Percentiles rank a stretch among this genome's conserved stretches.
Evolutionary conservation across 2,113 vertebrate genomes (phyloP).

Genomic region (Reinhardtius hippoglossoides): DNA sequence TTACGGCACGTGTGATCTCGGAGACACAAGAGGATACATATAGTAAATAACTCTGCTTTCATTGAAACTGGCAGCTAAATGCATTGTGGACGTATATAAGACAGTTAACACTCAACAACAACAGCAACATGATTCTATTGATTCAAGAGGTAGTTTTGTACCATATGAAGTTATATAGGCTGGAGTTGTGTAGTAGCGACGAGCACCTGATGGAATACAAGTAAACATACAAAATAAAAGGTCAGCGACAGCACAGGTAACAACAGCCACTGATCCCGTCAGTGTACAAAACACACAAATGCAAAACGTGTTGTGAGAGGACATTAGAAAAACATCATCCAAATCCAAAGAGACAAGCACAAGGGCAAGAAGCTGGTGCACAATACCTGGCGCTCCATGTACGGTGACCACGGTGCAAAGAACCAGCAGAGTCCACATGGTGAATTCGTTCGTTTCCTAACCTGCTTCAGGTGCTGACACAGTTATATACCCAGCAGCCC

Average conservation of each 20-base stretch:
- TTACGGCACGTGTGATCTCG: conserved; percentile 55
- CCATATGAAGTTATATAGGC: not conserved
- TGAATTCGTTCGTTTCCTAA: conserved; percentile 26
- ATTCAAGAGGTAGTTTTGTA: not conserved
- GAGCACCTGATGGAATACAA: conserved; percentile 29
- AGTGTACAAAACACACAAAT: conserved; percentile 2
- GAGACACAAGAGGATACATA: not conserved
- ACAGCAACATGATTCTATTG: not conserved
- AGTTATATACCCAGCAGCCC: conserved; percentile 57
- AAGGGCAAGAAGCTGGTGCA: not conserved
- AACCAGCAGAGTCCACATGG: conserved; percentile 63
- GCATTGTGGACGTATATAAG: too few relatives aligned
- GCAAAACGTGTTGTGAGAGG: not conserved
- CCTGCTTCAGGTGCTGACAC: conserved; percentile 22
- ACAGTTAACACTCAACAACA: too few relatives aligned
- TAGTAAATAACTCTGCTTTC: too few relatives aligned
- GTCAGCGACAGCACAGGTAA: not conserved
- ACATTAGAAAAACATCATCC: not conserved
- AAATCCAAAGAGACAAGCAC: not conserved
- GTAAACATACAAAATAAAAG: conserved; percentile 8
- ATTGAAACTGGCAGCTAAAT: too few relatives aligned
- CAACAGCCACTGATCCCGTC: not conserved
- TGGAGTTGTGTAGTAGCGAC: not conserved
- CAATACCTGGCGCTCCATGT: conserved; percentile 58
- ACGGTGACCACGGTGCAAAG: conserved; percentile 47